Evolutionary conservation across 2,113 vertebrate species (phyloP), one percentile per base, ranked within the genome.

Genomic region (Laticauda colubrina): DNA sequence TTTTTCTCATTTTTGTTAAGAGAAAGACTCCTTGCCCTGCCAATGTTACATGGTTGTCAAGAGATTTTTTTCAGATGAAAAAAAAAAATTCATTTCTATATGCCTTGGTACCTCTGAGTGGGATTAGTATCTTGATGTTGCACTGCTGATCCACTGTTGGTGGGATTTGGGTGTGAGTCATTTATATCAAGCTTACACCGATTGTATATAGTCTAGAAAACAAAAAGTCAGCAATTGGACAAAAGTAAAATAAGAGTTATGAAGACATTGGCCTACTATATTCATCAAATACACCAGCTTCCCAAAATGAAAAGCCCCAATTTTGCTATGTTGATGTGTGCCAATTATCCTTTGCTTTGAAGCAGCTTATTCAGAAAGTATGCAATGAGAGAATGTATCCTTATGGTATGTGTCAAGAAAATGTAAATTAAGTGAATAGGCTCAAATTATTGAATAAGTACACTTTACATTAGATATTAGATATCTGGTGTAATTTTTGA

Each of bases 181-280:
- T 98, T 98, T 93, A 97, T 95, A 11, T 97, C 97, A 93, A 95
- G 96, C 92, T 98, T 97, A 96, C 99, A 99, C 59, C 98, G 97
- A 95, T 98, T 99, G 93, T 99, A 99, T 96, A 99, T 98, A 29
- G 98, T 99, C 99, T 99, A 94, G 91, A 98, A 97, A 43, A 95
- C 18, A 94, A 95, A 34, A 88, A 4, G 90, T 95, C 59, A 94
- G 90, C 93, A 90, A 94, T 48, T 18, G 81, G 90, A 87, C 85
- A 94, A 96, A 96, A 7, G 4, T 75, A 85, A 34, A 53, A 59
- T 2, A 23, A 26, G 51, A 26, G 34, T 81, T 39, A 21, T 81
- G 43, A 43, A 43, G 34, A 8, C 6, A 20, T 15, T 7, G n/a
- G 64, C 14, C 29, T 75, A 75, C 29, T 39, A 3, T 81, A 81